phyloP scores from a whole-genome alignment of 2,113 vertebrate genomes.

The Pituophis catenifer region DNA sequence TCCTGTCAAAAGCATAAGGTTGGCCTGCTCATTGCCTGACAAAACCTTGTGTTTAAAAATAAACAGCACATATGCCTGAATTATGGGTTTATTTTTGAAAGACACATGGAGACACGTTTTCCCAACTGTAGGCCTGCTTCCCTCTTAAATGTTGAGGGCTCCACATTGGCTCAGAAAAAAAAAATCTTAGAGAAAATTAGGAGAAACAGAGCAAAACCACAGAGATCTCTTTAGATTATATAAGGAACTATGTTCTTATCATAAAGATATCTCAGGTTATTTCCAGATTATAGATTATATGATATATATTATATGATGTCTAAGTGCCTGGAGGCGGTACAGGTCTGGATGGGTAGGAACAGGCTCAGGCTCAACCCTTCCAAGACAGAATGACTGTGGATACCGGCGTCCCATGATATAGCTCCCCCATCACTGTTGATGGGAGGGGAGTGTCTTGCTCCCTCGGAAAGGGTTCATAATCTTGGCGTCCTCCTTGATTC shows the following conservation, averaged over 20 bases:
- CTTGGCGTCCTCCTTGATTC: too few species aligned
- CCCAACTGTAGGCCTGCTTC: slow-evolving; percentile 16
- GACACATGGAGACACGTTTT: slow-evolving; percentile 39
- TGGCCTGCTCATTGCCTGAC: slow-evolving; percentile 52
- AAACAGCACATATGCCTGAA: slow-evolving; percentile 53
- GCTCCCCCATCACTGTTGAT: too few species aligned
- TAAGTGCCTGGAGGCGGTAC: too few species aligned
- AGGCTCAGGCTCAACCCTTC: too few species aligned
- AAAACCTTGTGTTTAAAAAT: slow-evolving; percentile 54
- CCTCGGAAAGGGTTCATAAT: too few species aligned
- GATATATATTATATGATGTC: too few species aligned
- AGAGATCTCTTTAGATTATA: background rate
- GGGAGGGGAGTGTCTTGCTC: too few species aligned
- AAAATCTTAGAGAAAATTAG: background rate
- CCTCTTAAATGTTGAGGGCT: background rate
- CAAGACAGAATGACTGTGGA: too few species aligned
- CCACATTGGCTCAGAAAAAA: background rate
- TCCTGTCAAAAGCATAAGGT: slow-evolving; percentile 50
- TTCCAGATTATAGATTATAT: background rate
- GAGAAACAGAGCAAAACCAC: background rate
- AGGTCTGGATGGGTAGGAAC: too few species aligned
- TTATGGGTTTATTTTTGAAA: slow-evolving; percentile 42
- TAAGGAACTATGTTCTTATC: background rate
- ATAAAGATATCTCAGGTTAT: background rate
- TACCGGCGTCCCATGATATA: too few species aligned